Conservation (phyloP, 2,113 vertebrate species). For the Corynorhinus townsendii region DNA sequence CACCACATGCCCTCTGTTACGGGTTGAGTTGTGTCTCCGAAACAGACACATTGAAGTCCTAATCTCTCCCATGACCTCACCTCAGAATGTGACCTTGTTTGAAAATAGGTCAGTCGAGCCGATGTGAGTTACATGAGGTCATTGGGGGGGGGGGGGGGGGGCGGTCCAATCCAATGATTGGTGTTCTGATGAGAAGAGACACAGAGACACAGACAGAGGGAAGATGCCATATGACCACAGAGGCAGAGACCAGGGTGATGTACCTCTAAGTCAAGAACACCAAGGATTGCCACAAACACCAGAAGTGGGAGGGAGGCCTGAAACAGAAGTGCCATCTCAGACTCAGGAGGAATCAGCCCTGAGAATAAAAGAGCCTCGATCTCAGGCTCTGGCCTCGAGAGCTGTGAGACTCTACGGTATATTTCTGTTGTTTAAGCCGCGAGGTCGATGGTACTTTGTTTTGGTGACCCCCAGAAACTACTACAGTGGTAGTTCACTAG, state of each 20-base stretch:
- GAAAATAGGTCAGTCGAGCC: neutral
- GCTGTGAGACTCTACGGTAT: neutral
- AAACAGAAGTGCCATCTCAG: neutral
- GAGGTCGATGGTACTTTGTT: fast-evolving
- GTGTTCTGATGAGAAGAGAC: neutral
- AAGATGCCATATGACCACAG: neutral
- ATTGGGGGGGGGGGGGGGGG: neutral
- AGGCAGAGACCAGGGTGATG: neutral
- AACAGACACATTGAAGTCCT: neutral
- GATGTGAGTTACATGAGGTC: neutral
- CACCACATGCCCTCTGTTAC: neutral
- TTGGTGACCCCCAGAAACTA: neutral
- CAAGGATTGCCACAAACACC: neutral
- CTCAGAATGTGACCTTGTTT: neutral
- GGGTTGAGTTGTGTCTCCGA: neutral
- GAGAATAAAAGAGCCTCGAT: neutral
- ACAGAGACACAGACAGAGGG: neutral
- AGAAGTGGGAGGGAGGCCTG: neutral
- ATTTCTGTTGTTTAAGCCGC: neutral
- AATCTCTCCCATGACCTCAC: neutral
- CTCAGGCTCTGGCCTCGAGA: neutral
- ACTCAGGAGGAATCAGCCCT: neutral
- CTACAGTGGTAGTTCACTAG: neutral
- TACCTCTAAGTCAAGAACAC: neutral
- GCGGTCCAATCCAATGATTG: too few species aligned